Percentiles rank a stretch among this genome's conserved stretches.
phyloP scores from a whole-genome alignment of 2,797 vertebrate genomes.

The Anas acuta region DNA sequence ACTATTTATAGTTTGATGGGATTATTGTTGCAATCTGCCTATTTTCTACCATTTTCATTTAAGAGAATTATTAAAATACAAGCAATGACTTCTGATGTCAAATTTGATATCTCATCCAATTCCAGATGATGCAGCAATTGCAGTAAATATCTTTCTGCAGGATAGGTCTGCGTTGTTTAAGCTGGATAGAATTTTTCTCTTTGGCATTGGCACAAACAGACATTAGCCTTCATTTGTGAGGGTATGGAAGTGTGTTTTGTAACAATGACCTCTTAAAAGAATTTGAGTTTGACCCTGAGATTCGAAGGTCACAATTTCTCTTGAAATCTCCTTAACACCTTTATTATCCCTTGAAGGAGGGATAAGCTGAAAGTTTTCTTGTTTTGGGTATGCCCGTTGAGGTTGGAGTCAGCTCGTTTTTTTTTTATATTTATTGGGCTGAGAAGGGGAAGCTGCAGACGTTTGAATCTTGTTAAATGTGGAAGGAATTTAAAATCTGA shows the following conservation, averaged over 20 bases:
- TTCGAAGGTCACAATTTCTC: background rate
- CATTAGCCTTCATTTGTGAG: background rate
- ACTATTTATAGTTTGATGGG: background rate
- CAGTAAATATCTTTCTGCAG: background rate
- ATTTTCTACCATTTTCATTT: background rate
- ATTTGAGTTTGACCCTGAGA: background rate
- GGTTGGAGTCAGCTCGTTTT: background rate
- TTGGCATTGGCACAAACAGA: background rate
- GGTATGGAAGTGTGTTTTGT: background rate
- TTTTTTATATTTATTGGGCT: background rate
- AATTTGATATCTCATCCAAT: background rate
- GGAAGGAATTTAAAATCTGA: background rate
- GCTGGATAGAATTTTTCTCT: background rate
- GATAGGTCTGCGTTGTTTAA: background rate
- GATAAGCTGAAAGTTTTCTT: background rate
- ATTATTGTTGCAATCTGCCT: background rate
- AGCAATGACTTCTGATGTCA: background rate
- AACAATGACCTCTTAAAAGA: background rate
- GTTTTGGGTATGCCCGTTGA: background rate
- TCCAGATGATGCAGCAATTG: background rate
- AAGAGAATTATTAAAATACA: background rate
- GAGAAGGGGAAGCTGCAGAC: background rate
- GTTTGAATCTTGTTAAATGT: background rate
- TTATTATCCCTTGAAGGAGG: background rate
- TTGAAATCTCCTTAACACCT: background rate